These are phyloP conservation scores for Dryadula phaetusa DNA, from an alignment of 2,888 invertebrate genomes.

Conservation along the genomic window DNA sequence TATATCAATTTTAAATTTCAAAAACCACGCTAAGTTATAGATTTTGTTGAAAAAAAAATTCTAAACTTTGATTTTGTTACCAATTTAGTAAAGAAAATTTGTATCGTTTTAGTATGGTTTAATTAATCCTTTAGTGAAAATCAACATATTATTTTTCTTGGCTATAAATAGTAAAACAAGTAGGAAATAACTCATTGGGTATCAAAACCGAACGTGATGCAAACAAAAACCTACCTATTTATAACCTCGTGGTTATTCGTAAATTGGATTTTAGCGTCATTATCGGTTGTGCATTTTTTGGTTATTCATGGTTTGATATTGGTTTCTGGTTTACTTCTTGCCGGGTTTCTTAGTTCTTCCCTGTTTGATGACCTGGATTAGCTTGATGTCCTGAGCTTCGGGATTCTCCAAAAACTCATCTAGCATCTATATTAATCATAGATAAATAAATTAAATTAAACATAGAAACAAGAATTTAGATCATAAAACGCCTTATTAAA, in stretches of 20 bases:
- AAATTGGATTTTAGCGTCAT: slow-evolving; percentile 32
- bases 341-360: slow-evolving; percentile 57
- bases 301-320: background rate
- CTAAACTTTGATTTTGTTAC: background rate
- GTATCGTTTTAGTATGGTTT: background rate
- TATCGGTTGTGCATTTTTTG: background rate
- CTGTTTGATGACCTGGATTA: slow-evolving; percentile 72
- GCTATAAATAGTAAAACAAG: background rate
- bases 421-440: slow-evolving; percentile 58
- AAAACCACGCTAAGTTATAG: background rate
- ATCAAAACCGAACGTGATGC: background rate
- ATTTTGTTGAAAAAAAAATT: background rate
- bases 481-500: no score
- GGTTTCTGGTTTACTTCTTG: slow-evolving; percentile 55
- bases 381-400: slow-evolving; percentile 67
- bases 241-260: slow-evolving; percentile 5
- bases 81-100: background rate
- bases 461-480: no score
- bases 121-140: background rate
- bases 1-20: background rate
- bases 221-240: background rate
- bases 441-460: no score
- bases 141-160: background rate
- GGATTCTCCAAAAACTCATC: slow-evolving; percentile 67
- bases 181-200: background rate